Evolutionary conservation across 2,888 invertebrate genomes (phyloP).

Genomic region (Zelleria hepariella): DNA sequence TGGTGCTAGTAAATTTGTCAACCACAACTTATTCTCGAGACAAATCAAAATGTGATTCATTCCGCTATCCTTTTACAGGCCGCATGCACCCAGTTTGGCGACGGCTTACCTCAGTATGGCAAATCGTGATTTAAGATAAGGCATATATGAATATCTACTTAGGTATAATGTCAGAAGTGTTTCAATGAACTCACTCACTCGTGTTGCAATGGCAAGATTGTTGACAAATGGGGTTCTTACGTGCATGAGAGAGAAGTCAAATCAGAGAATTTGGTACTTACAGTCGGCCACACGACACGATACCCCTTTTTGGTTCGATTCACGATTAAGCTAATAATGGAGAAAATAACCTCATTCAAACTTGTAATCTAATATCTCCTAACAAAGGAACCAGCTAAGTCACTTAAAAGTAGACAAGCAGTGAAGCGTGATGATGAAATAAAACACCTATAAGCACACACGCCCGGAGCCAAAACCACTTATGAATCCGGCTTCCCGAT

Average conservation of each 20-base stretch:
- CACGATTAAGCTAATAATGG: neutral
- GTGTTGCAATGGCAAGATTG: neutral
- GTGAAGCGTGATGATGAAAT: conserved; percentile 13
- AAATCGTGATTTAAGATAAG: neutral
- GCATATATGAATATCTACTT: neutral
- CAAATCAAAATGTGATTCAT: neutral
- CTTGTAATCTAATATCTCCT: conserved; percentile 2
- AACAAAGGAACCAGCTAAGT: conserved; percentile 9
- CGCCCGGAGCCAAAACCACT: conserved; percentile 23
- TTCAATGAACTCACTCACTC: neutral
- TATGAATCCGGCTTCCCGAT: conserved; percentile 33
- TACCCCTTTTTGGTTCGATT: no score
- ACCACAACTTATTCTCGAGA: neutral
- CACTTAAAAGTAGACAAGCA: conserved; percentile 5
- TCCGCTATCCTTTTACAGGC: neutral
- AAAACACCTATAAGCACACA: conserved; percentile 15
- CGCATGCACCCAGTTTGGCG: neutral
- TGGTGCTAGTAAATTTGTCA: neutral
- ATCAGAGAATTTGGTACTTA: no score
- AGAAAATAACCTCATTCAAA: neutral
- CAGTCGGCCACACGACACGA: no score
- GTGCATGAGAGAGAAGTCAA: no score
- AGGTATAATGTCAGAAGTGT: neutral
- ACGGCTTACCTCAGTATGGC: neutral
- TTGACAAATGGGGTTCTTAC: neutral